Percentiles rank a stretch among this genome's conserved stretches.
Conservation (phyloP, 2,888 invertebrate genomes). For the Lordiphosa fenestrarum region DNA sequence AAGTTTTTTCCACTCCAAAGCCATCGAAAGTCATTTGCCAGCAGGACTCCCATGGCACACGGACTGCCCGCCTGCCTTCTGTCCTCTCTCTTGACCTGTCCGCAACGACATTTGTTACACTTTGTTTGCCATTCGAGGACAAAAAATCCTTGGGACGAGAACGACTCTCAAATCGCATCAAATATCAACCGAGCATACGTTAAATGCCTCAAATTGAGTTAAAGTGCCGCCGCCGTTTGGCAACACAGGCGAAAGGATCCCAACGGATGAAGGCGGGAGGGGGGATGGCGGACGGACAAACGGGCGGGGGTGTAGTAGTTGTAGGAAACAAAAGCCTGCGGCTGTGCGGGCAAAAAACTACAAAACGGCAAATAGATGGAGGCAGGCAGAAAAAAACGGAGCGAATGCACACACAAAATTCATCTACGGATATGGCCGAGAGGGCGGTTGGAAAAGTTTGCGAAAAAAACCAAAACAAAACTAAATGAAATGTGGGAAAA, state of each 20-base stretch:
- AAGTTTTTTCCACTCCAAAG: slow-evolving; percentile 39
- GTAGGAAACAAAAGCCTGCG: slow-evolving; percentile 56
- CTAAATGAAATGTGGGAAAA: too few relatives aligned
- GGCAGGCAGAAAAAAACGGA: slow-evolving; percentile 11
- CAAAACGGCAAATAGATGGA: slow-evolving; percentile 20
- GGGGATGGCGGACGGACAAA: not conserved
- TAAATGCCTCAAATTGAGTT: slow-evolving; percentile 80
- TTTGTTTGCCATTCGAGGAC: slow-evolving; percentile 61
- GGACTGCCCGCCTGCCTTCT: too few relatives aligned
- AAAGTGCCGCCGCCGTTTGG: slow-evolving; percentile 58
- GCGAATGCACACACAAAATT: slow-evolving; percentile 17
- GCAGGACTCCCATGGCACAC: slow-evolving; percentile 1
- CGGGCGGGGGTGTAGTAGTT: not conserved
- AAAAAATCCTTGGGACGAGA: slow-evolving; percentile 2
- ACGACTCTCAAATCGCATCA: slow-evolving; percentile 66
- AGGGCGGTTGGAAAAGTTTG: not conserved
- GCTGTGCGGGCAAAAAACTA: slow-evolving; percentile 39
- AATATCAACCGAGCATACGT: slow-evolving; percentile 75
- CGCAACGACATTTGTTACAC: slow-evolving; percentile 68
- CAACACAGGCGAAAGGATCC: slow-evolving; percentile 15
- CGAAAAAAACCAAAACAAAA: too few relatives aligned
- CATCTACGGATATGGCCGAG: slow-evolving; percentile 7
- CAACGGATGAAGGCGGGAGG: not conserved
- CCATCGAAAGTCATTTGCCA: slow-evolving; percentile 71
- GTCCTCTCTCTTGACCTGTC: not conserved